phyloP scores from a whole-genome alignment of 2,797 vertebrate species.

The Lacerta bilineata region DNA sequence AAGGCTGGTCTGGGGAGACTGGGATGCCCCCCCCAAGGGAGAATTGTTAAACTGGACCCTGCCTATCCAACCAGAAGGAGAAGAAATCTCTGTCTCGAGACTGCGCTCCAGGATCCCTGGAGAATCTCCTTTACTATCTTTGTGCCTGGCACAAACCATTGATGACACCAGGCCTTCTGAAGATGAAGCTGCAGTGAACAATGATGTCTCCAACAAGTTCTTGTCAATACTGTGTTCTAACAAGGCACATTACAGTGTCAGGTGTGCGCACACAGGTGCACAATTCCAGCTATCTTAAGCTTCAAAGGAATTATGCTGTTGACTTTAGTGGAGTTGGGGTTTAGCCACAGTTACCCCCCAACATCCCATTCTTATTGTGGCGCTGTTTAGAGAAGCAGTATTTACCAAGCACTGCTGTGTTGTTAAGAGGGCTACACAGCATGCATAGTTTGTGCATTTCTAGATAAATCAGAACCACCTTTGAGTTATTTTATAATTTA shows the following conservation, averaged over 20 bases:
- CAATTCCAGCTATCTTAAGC: not conserved
- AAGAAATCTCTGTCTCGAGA: too few relatives aligned
- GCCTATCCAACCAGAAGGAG: too few relatives aligned
- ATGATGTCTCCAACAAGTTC: not conserved
- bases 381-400: not conserved
- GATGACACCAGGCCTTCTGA: not conserved
- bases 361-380: not conserved
- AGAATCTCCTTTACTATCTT: not conserved
- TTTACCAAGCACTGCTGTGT: not conserved
- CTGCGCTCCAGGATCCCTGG: too few relatives aligned
- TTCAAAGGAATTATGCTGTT: conserved; percentile 16
- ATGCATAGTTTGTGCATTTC: conserved; percentile 7
- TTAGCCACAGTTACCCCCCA: not conserved
- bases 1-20: too few relatives aligned
- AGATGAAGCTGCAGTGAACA: not conserved
- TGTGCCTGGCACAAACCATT: not conserved
- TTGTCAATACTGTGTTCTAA: not conserved
- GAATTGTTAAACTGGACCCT: too few relatives aligned
- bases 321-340: not conserved
- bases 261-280: not conserved
- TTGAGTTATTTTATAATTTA: conserved; percentile 12
- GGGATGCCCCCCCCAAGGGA: too few relatives aligned
- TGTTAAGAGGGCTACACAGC: conserved; percentile 1
- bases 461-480: conserved; percentile 1
- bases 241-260: not conserved